phyloP scores from a whole-genome alignment of 1,140 invertebrate species.

The Gryon sp. region DNA sequence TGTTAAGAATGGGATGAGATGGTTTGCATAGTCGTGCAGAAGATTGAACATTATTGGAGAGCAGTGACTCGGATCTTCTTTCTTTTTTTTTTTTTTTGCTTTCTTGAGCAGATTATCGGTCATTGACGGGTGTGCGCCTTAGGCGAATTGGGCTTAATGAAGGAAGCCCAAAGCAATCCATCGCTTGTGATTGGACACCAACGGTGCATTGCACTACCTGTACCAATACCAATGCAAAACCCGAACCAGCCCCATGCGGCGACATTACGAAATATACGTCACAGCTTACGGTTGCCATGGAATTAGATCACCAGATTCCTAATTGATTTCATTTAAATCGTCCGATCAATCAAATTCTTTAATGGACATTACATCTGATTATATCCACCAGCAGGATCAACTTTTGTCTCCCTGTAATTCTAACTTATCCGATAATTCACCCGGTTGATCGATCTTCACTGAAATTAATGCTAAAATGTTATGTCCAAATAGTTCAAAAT shows the following conservation, averaged over 20 bases:
- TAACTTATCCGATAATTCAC: too few species aligned
- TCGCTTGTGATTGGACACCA: conserved; percentile 68
- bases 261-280: conserved; percentile 62
- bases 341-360: conserved; percentile 58
- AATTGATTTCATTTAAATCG: conserved; percentile 73
- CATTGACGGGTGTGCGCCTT: conserved; percentile 58
- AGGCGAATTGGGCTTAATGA: conserved; percentile 72
- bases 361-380: conserved; percentile 54
- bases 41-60: conserved; percentile 62
- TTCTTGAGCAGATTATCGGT: conserved; percentile 63
- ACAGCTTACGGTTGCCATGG: conserved; percentile 45
- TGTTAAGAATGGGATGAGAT: conserved; percentile 36
- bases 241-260: conserved; percentile 61
- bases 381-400: conserved; percentile 20
- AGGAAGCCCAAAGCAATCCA: conserved; percentile 67
- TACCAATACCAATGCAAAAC: conserved; percentile 63
- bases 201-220: conserved; percentile 71
- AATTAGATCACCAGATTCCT: conserved; percentile 63
- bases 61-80: conserved; percentile 61
- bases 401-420: conserved; percentile 26
- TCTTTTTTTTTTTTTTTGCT: too few species aligned
- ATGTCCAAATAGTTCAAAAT: too few species aligned
- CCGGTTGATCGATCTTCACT: too few species aligned
- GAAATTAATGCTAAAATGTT: too few species aligned
- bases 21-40: conserved; percentile 54